Evolutionary conservation across 92 coral and sea anemone species (phyloP).

Genomic region (Umimayanthus chanpuru): DNA sequence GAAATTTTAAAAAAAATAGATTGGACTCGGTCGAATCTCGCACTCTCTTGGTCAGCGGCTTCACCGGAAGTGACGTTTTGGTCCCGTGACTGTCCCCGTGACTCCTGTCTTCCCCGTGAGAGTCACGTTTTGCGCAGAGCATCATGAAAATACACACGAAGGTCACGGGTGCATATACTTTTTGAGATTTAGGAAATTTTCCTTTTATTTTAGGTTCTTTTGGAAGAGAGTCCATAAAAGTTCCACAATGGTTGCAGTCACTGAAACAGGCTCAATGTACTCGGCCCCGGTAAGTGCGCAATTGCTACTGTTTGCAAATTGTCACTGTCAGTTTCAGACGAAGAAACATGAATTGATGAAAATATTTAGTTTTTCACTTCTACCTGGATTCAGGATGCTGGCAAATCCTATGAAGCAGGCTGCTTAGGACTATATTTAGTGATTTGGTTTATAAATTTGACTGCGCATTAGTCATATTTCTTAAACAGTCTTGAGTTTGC

Average conservation of each 20-base stretch:
- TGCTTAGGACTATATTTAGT: not conserved
- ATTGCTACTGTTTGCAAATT: not conserved
- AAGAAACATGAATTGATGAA: not conserved
- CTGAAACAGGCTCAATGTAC: slow-evolving; percentile 82
- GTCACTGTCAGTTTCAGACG: not conserved
- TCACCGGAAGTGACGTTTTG: slow-evolving; percentile 30
- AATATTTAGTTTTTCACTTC: too few species aligned
- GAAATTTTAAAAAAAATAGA: too few species aligned
- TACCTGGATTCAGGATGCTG: not conserved
- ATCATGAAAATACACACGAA: not conserved
- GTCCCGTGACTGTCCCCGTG: slow-evolving; percentile 23
- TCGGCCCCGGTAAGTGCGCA: slow-evolving; percentile 70
- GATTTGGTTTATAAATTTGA: not conserved
- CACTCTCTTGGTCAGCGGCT: slow-evolving; percentile 28
- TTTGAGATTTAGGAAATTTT: not conserved
- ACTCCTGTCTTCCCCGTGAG: slow-evolving; percentile 20
- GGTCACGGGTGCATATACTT: not conserved
- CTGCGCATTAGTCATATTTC: not conserved
- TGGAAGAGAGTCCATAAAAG: not conserved
- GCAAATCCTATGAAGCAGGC: not conserved
- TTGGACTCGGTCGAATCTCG: not conserved
- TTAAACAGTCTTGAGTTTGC: not conserved
- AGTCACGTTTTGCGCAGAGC: slow-evolving; percentile 19
- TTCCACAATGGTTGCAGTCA: slow-evolving; percentile 63
- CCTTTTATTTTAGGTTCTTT: not conserved